Evolutionary conservation across 2,888 invertebrate species (phyloP).

Genomic region (Strigamia maritima): DNA sequence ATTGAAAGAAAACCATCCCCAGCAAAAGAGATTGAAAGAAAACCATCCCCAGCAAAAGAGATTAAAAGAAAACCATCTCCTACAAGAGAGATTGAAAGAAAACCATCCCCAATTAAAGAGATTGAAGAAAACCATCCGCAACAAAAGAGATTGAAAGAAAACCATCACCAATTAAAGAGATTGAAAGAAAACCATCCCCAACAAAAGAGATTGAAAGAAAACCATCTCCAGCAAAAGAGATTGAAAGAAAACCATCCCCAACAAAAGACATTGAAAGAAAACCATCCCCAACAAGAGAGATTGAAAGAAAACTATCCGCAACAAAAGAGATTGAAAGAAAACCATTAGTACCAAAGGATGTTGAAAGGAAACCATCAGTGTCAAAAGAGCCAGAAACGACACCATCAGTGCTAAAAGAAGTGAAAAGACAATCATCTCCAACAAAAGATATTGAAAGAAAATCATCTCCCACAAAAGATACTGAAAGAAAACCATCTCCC

Average conservation of each 20-base stretch:
- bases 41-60: neutral
- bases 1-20: neutral
- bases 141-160: neutral
- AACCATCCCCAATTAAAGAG: neutral
- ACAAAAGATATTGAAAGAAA: neutral
- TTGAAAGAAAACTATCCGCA: neutral
- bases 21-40: neutral
- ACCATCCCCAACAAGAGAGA: neutral
- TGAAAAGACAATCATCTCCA: slow-evolving; percentile 6
- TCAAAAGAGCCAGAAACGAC: neutral
- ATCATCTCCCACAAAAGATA: neutral
- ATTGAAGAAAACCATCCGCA: neutral
- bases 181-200: neutral
- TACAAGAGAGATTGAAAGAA: neutral
- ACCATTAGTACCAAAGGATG: slow-evolving; percentile 31
- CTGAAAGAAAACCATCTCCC: neutral
- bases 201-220: neutral
- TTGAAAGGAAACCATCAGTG: neutral
- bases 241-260: slow-evolving; percentile 19
- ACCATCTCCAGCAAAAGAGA: neutral
- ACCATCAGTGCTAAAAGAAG: too few relatives aligned
- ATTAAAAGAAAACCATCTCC: neutral
- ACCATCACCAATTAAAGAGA: slow-evolving; percentile 32
- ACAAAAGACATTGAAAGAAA: neutral
- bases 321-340: slow-evolving; percentile 20